Base-by-base conservation (phyloP, 2,113 vertebrate species). In the Psammodynastes pulverulentus region DNA sequence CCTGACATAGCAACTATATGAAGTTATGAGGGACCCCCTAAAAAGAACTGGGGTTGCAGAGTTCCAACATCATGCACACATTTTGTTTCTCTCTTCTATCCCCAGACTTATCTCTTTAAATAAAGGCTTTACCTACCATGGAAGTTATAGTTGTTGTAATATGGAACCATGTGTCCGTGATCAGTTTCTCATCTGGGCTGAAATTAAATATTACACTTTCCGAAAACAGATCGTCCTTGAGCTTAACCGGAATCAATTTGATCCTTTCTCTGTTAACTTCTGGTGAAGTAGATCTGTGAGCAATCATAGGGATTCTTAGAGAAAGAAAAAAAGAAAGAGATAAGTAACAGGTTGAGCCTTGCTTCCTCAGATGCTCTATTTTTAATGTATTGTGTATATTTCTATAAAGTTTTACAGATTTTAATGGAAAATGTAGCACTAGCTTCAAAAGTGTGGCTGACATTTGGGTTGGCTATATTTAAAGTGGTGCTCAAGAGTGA, bases 111-210 rank as follows among this genome's bases (percentile, higher is more conserved):
- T 43, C 87, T 58, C 24, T 2, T 84, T 88, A 56, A 86, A 9
- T 23, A 93, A 43, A 93, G 92, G 85, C 1, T 89, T 49, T 85
- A 79, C 93, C 97, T 97, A 99, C 98, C 98, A 98, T 95, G 87
- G 95, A 94, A 79, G 94, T 96, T 91, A 99, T 48, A 52, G 97
- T 93, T 91, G 91, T 86, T 45, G 98, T 67, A 13, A 98, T 97
- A 46, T 96, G 96, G 84, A 98, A 97, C 90, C 98, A 98, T 2
- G 94, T 96, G 72, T 98, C 96, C 45, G 89, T 91, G 23, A 98
- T 84, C 51, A 98, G 62, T 92, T 97, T 98, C 92, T 98, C 97
- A 86, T 97, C 95, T 2, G 54, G 84, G 17, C 89, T 91, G 34
- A 72, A 93, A 94, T 89, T 91, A 7, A 62, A 39, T 29, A 89